Evolutionary conservation across 2,797 vertebrate species (phyloP).

Genomic region (Vipera ursinii): DNA sequence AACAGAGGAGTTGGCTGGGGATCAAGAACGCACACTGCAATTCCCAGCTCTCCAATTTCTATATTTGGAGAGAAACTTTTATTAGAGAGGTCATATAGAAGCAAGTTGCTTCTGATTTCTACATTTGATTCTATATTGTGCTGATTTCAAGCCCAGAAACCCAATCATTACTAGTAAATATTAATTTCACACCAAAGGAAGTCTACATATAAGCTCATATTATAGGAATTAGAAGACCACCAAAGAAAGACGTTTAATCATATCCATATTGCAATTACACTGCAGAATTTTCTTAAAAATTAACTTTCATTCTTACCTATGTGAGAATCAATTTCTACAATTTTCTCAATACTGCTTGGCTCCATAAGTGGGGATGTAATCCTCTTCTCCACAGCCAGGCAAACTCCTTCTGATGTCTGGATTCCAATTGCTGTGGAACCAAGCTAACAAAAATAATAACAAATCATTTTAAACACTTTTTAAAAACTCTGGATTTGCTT

Average conservation of each 20-base stretch:
- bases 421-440: constrained; percentile 98
- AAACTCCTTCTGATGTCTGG: constrained; percentile 95
- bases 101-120: constrained; percentile 50
- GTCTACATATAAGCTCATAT: background rate
- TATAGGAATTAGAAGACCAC: background rate
- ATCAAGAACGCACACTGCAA: constrained; percentile 43
- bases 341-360: constrained; percentile 98
- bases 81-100: constrained; percentile 41
- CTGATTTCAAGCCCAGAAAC: constrained; percentile 51
- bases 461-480: background rate
- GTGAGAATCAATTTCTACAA: constrained; percentile 96
- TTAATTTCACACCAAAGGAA: background rate
- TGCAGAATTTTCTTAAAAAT: background rate
- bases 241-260: background rate
- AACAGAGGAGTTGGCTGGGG: constrained; percentile 17
- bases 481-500: background rate
- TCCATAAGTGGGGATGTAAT: constrained; percentile 98
- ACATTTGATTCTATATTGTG: constrained; percentile 22
- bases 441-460: constrained; percentile 72
- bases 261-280: background rate
- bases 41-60: constrained; percentile 43
- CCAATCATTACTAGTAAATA: constrained; percentile 3
- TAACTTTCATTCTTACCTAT: constrained; percentile 77
- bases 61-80: constrained; percentile 51
- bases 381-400: constrained; percentile 97